These are phyloP conservation scores for Botrylloides violaceus DNA, from an alignment of 23 tunicate species.

Conservation along the genomic window DNA sequence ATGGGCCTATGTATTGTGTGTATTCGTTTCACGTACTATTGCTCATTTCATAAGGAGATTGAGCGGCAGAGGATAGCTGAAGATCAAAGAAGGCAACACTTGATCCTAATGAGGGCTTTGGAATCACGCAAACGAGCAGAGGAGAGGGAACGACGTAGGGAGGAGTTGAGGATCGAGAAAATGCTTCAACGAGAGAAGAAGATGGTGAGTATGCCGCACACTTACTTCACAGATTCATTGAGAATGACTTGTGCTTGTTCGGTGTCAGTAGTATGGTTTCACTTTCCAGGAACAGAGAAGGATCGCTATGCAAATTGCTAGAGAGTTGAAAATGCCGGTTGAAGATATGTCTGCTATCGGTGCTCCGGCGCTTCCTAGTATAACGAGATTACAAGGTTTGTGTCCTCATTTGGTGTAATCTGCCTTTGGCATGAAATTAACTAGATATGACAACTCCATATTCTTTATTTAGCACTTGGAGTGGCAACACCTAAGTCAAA, in stretches of 20 bases:
- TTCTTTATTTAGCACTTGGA: no score
- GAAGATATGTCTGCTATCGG: constrained; percentile 57
- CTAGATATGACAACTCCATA: not conserved
- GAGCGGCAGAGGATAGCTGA: constrained; percentile 20
- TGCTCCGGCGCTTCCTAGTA: constrained; percentile 17
- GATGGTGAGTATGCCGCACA: constrained; percentile 62
- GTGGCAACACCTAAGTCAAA: no score
- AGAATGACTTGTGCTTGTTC: no score
- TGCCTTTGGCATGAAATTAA: not conserved
- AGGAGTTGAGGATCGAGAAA: constrained; percentile 72
- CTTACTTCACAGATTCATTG: no score
- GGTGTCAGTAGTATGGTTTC: no score
- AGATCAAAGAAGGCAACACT: constrained; percentile 66
- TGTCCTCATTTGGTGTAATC: no score
- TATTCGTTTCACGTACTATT: not conserved
- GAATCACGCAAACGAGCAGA: constrained; percentile 68
- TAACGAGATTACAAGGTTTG: constrained; percentile 22
- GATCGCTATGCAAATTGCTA: constrained; percentile 64
- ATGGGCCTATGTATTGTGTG: not conserved
- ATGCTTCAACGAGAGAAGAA: constrained; percentile 55
- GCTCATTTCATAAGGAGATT: constrained; percentile 19
- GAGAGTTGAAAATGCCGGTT: constrained; percentile 76
- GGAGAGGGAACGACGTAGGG: constrained; percentile 80
- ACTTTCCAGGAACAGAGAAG: constrained; percentile 52
- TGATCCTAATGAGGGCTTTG: constrained; percentile 42